These are phyloP conservation scores for Bellardia bayeri DNA, from an alignment of 2,888 invertebrate species.

Conservation along the genomic window DNA sequence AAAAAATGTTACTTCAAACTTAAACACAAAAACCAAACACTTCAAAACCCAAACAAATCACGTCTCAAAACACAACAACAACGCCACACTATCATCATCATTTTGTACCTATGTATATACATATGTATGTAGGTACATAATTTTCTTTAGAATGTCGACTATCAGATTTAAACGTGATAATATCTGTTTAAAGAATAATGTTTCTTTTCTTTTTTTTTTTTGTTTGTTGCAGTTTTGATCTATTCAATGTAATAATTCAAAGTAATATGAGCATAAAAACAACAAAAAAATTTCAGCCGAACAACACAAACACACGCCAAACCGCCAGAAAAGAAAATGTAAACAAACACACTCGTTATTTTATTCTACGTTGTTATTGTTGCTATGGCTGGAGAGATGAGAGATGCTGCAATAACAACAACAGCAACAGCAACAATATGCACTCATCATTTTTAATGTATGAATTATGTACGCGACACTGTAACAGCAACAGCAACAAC, in stretches of 20 bases:
- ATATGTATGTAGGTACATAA: not conserved
- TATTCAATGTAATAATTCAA: slow-evolving; percentile 61
- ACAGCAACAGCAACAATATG: no score
- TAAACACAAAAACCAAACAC: no score
- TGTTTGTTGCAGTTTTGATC: slow-evolving; percentile 39
- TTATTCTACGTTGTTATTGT: no score
- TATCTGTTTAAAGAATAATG: slow-evolving; percentile 39
- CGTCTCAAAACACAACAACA: not conserved
- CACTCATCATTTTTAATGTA: no score
- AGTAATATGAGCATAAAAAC: slow-evolving; percentile 54
- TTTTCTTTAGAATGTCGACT: not conserved
- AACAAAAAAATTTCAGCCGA: not conserved
- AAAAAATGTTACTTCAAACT: no score
- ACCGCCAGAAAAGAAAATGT: not conserved
- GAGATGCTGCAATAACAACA: slow-evolving; percentile 24
- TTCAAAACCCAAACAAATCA: not conserved
- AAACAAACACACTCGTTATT: not conserved
- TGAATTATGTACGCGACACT: not conserved
- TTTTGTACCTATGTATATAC: no score
- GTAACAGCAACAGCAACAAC: slow-evolving; percentile 13
- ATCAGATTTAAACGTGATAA: slow-evolving; percentile 44
- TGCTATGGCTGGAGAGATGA: not conserved
- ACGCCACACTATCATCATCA: not conserved
- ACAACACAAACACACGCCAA: not conserved
- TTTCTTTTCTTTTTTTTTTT: slow-evolving; percentile 1